Evolutionary conservation across 1,140 invertebrate genomes (phyloP).

Genomic region (Drosophila ambigua): DNA sequence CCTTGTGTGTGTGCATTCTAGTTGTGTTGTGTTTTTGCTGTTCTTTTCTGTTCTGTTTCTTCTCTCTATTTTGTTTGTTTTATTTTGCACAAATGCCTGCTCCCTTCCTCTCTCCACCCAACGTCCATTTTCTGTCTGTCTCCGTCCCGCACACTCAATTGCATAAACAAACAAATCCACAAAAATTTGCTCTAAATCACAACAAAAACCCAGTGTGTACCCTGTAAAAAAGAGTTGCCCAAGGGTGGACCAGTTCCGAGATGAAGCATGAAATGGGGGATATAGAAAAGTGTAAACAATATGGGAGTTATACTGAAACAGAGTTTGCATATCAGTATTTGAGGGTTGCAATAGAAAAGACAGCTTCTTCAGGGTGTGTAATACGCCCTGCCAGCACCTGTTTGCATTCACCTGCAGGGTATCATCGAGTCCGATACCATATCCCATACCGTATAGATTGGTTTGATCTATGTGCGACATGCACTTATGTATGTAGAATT

Average conservation of each 20-base stretch:
- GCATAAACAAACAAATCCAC: conserved; percentile 73
- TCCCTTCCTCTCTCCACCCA: conserved; percentile 1
- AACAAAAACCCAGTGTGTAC: conserved; percentile 33
- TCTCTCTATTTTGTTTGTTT: conserved; percentile 24
- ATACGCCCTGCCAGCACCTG: too few relatives aligned
- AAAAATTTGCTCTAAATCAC: conserved; percentile 67
- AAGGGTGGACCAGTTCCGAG: conserved; percentile 5
- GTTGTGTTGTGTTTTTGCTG: conserved; percentile 8
- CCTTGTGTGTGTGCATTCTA: conserved; percentile 11
- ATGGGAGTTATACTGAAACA: too few relatives aligned
- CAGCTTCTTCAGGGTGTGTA: too few relatives aligned
- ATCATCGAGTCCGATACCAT: too few relatives aligned
- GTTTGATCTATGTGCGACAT: conserved; percentile 21
- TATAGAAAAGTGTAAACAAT: too few relatives aligned
- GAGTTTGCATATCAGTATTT: too few relatives aligned
- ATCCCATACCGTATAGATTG: conserved; percentile 3
- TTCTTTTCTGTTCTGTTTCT: conserved; percentile 11
- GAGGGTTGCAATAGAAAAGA: too few relatives aligned
- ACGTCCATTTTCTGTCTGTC: conserved; percentile 1
- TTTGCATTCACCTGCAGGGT: too few relatives aligned
- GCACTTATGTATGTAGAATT: conserved; percentile 16
- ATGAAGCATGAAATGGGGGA: background rate
- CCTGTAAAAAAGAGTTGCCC: conserved; percentile 38
- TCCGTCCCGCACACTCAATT: conserved; percentile 39
- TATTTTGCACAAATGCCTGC: conserved; percentile 45